A percentile compares a stretch with the other conserved stretches of the same genome.
Conservation (phyloP, 2,113 vertebrate genomes). For the Datnioides undecimradiatus region DNA sequence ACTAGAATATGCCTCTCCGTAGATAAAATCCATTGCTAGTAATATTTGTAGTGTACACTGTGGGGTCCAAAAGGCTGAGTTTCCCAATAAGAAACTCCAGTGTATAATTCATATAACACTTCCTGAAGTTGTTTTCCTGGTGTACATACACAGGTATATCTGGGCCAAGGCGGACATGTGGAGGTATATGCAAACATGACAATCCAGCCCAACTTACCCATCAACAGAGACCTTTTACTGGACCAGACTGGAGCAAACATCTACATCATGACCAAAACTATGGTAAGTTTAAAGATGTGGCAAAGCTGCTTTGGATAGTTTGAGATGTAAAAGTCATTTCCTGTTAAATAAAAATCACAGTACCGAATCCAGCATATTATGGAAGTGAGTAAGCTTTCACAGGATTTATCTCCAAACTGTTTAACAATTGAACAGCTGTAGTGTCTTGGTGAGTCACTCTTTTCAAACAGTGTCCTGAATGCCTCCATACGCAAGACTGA, state of each 20-base stretch:
- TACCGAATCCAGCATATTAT: not conserved
- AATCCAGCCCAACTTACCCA: conserved; percentile 87
- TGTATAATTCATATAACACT: not conserved
- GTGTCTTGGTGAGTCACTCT: not conserved
- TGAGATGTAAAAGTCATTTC: not conserved
- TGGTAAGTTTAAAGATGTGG: conserved; percentile 77
- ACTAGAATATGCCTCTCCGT: not conserved
- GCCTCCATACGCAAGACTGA: conserved; percentile 58
- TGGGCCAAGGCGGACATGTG: conserved; percentile 83
- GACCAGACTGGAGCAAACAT: conserved; percentile 88
- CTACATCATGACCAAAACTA: conserved; percentile 92
- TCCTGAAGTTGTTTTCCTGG: conserved; percentile 1
- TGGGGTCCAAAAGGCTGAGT: no score
- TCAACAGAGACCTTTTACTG: conserved; percentile 90
- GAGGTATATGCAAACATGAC: conserved; percentile 83
- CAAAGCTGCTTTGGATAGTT: not conserved
- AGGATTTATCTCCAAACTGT: not conserved
- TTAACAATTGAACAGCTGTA: conserved; percentile 39
- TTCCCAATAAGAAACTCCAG: no score
- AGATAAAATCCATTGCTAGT: not conserved
- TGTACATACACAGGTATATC: conserved; percentile 85
- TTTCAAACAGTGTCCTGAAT: conserved; percentile 65
- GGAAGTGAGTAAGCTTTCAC: not conserved
- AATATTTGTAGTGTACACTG: no score
- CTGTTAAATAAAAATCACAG: not conserved